A percentile compares a stretch with the other conserved stretches of the same genome.
These are phyloP conservation scores for Rattus rattus DNA, from an alignment of 2,113 vertebrate genomes.

Conservation along the genomic window DNA sequence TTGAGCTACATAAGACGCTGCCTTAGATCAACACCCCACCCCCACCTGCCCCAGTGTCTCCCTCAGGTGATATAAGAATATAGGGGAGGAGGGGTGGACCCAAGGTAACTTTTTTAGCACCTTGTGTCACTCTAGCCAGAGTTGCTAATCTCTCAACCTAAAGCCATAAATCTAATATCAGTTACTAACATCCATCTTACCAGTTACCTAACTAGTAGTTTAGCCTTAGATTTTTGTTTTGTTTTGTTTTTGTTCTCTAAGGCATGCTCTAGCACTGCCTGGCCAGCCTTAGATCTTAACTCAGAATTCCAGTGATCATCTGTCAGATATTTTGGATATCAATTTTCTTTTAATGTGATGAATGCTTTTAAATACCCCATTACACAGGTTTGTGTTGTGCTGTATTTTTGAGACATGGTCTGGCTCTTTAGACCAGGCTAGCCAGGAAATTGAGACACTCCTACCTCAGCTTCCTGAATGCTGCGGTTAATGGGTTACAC, in stretches of 20 bases:
- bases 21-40: too few species aligned
- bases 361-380: background rate
- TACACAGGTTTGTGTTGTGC: background rate
- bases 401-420: background rate
- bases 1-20: background rate
- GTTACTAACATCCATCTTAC: background rate
- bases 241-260: background rate
- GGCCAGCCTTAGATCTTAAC: constrained; percentile 3
- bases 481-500: background rate
- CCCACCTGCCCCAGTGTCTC: background rate
- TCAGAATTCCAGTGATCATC: constrained; percentile 24
- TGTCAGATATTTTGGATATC: background rate
- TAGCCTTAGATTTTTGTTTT: too few species aligned
- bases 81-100: background rate
- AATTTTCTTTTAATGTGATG: constrained; percentile 18
- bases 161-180: background rate
- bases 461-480: background rate
- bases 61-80: background rate
- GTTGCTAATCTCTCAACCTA: background rate
- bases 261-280: background rate
- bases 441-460: background rate
- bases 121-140: background rate
- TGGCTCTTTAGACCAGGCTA: background rate
- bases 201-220: background rate
- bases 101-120: background rate